Percentiles rank a stretch among this genome's conserved stretches.
These are phyloP conservation scores for Molorchus minor DNA, from an alignment of 2,888 invertebrate genomes.

Conservation along the genomic window DNA sequence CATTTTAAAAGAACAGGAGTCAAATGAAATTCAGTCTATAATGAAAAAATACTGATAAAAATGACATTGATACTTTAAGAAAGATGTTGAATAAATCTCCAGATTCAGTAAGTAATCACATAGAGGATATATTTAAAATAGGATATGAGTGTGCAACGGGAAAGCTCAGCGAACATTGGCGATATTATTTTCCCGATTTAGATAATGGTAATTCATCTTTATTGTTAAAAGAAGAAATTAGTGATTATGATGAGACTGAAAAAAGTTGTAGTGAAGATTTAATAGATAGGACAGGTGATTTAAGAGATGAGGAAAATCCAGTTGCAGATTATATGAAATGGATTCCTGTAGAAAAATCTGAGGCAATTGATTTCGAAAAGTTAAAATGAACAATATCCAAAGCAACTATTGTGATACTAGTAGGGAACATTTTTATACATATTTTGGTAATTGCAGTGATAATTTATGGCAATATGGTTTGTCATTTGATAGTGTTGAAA, in stretches of 20 bases:
- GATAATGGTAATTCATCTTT: conserved; percentile 6
- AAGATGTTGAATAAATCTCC: neutral
- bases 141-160: conserved; percentile 52
- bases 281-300: neutral
- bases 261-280: neutral
- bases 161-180: conserved; percentile 44
- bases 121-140: conserved; percentile 52
- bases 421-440: conserved; percentile 42
- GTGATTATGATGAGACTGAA: conserved; percentile 26
- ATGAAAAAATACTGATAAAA: neutral
- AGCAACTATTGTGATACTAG: neutral
- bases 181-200: conserved; percentile 6
- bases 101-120: conserved; percentile 25
- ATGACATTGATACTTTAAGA: conserved; percentile 1
- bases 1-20: conserved; percentile 35
- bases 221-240: conserved; percentile 22
- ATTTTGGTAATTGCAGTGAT: conserved; percentile 53
- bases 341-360: conserved; percentile 40
- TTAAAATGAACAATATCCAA: neutral
- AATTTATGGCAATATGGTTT: conserved; percentile 51
- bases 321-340: conserved; percentile 39
- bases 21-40: conserved; percentile 20
- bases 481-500: conserved; percentile 49
- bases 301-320: neutral
- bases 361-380: neutral